Evolutionary conservation across 2,888 invertebrate species (phyloP).

Genomic region (Trypoxylon attenuatum): DNA sequence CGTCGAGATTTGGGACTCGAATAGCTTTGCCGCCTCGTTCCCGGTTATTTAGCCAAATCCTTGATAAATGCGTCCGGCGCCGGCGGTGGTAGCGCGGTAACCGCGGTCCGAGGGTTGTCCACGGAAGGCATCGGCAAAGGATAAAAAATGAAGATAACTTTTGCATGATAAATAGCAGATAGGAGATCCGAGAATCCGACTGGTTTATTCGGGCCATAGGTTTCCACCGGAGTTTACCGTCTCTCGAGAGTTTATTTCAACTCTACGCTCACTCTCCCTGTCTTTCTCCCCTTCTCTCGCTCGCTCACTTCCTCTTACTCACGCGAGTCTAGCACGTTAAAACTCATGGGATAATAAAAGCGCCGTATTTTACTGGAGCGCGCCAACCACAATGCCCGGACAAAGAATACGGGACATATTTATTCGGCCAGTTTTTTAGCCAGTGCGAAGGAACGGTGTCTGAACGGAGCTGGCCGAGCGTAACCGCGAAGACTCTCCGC

Average conservation of each 20-base stretch:
- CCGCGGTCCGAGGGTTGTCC: background rate
- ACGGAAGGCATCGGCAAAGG: background rate
- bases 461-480: background rate
- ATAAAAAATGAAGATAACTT: slow-evolving; percentile 42
- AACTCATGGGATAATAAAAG: slow-evolving; percentile 66
- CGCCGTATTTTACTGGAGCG: slow-evolving; percentile 61
- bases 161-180: slow-evolving; percentile 42
- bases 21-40: background rate
- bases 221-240: slow-evolving; percentile 43
- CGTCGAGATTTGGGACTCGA: too few relatives aligned
- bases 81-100: background rate
- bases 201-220: slow-evolving; percentile 40
- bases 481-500: background rate
- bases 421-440: slow-evolving; percentile 48
- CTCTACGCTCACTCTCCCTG: slow-evolving; percentile 17
- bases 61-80: background rate
- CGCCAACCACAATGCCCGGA: slow-evolving; percentile 61
- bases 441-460: slow-evolving; percentile 19
- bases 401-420: slow-evolving; percentile 66
- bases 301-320: background rate
- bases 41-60: slow-evolving; percentile 15
- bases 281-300: too few relatives aligned
- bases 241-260: slow-evolving; percentile 54
- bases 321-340: slow-evolving; percentile 43
- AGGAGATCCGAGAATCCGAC: slow-evolving; percentile 43